A percentile compares a stretch with the other conserved stretches of the same genome.
Conservation (phyloP, 1,140 invertebrate species). For the Planococcus citri region DNA sequence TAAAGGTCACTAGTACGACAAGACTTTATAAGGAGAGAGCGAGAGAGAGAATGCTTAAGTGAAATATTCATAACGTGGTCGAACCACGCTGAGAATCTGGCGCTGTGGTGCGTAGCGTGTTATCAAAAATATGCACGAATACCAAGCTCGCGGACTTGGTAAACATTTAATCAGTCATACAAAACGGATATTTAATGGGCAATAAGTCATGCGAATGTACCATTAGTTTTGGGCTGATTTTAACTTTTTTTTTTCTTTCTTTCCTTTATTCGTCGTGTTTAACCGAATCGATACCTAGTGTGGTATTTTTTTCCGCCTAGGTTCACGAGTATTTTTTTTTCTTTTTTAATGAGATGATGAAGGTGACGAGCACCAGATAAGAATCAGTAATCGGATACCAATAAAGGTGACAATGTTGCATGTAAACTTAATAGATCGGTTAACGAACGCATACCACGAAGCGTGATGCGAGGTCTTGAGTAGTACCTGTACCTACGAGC, state of each 20-base stretch:
- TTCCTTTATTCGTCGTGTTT: background rate
- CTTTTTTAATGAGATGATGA: no score
- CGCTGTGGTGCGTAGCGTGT: background rate
- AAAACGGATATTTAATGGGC: conserved; percentile 18
- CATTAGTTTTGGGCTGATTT: background rate
- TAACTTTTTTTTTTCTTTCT: background rate
- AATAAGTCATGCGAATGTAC: conserved; percentile 17
- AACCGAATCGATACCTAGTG: background rate
- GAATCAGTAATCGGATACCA: background rate
- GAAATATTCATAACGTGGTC: background rate
- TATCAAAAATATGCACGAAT: conserved; percentile 14
- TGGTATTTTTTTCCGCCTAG: no score
- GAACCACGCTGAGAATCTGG: conserved; percentile 14
- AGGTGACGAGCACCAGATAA: background rate
- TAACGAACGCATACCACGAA: background rate
- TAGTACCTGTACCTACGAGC: no score
- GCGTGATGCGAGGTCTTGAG: no score
- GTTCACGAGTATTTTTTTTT: no score
- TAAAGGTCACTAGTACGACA: background rate
- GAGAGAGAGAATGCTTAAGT: background rate
- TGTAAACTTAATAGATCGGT: no score
- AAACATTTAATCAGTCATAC: conserved; percentile 19
- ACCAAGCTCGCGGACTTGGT: background rate
- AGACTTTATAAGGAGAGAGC: background rate
- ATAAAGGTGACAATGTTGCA: background rate